Conservation (phyloP, 2,113 vertebrate species). For the Promerops cafer region DNA sequence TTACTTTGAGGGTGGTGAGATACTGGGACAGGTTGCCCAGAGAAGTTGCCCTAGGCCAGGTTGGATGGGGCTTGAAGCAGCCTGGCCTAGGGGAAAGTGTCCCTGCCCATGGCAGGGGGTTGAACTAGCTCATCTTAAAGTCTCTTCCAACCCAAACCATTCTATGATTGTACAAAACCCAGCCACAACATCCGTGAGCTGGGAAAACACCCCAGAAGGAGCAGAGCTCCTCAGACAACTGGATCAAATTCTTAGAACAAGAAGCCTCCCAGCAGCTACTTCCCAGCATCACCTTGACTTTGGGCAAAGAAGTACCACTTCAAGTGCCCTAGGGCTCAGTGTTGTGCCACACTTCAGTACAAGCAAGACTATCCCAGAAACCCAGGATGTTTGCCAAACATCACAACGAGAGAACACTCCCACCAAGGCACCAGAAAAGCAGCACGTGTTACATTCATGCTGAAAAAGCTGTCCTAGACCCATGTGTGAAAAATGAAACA, state of each 20-base stretch:
- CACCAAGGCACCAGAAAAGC: background rate
- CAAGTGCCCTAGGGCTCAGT: background rate
- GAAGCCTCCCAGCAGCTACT: background rate
- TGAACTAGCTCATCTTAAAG: background rate
- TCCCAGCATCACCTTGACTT: background rate
- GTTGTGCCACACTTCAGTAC: background rate
- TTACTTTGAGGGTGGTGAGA: background rate
- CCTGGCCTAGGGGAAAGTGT: background rate
- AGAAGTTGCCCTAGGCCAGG: background rate
- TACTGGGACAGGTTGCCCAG: background rate
- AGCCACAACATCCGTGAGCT: background rate
- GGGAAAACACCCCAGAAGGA: background rate
- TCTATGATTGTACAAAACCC: background rate
- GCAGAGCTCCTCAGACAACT: background rate
- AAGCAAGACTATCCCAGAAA: background rate
- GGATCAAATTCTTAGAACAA: background rate
- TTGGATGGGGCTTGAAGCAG: background rate
- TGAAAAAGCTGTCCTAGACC: background rate
- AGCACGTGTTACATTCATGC: accelerated
- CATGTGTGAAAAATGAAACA: background rate
- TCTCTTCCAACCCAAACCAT: background rate
- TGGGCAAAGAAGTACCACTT: background rate
- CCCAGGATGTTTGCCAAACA: background rate
- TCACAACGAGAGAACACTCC: background rate
- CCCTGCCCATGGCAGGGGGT: background rate